phyloP scores from a whole-genome alignment of 1,140 invertebrate species.

The Sycobia sp. region DNA sequence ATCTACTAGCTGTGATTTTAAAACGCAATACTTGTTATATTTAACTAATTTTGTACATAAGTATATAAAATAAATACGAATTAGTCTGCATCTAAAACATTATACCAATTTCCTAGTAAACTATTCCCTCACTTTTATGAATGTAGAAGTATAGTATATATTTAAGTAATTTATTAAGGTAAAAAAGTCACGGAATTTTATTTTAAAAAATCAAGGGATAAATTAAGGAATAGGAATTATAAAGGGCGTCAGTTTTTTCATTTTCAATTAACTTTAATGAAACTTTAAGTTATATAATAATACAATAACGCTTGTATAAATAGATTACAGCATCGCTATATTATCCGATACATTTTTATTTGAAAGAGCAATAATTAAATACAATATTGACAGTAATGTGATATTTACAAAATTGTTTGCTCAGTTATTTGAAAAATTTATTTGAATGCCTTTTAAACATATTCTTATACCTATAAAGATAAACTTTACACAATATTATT shows the following conservation, averaged over 20 bases:
- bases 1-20: constrained; percentile 14
- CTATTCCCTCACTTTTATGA: too few species aligned
- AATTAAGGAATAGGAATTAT: background rate
- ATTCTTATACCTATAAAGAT: constrained; percentile 20
- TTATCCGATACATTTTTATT: constrained; percentile 31
- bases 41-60: background rate
- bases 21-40: constrained; percentile 7
- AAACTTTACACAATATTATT: constrained; percentile 33
- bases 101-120: too few species aligned
- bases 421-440: constrained; percentile 16
- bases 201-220: background rate
- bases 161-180: too few species aligned
- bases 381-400: constrained; percentile 42
- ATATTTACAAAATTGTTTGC: constrained; percentile 43
- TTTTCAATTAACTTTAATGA: constrained; percentile 46
- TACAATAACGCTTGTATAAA: constrained; percentile 43
- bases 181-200: too few species aligned
- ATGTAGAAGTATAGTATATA: too few species aligned
- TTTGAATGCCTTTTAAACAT: constrained; percentile 21
- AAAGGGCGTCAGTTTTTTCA: constrained; percentile 16
- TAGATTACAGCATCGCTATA: constrained; percentile 41
- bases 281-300: constrained; percentile 41
- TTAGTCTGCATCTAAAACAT: background rate
- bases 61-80: too few species aligned
- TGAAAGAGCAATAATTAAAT: constrained; percentile 43